Conservation (phyloP, 2,797 vertebrate species). For the Calcarius lapponicus region DNA sequence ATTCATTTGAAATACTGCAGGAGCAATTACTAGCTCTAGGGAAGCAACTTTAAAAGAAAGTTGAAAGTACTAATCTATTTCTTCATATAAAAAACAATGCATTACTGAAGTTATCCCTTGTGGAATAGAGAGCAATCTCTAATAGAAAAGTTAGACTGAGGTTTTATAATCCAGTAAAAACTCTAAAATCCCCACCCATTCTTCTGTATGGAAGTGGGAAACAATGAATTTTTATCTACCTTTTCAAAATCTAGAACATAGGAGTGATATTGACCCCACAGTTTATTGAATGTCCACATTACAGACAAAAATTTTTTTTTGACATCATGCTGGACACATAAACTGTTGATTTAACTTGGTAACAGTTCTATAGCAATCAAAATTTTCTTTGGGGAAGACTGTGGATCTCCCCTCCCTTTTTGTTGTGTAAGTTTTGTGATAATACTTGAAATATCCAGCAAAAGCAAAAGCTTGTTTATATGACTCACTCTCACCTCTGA, state of each 20-base stretch:
- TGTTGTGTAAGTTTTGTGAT: not conserved
- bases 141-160: conserved; percentile 55
- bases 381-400: not conserved
- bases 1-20: conserved; percentile 35
- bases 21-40: conserved; percentile 38
- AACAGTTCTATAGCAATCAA: not conserved
- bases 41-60: conserved; percentile 47
- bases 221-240: not conserved
- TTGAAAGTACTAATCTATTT: conserved; percentile 58
- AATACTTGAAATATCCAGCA: not conserved
- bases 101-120: conserved; percentile 43
- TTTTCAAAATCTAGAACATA: not conserved
- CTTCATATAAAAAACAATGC: conserved; percentile 53
- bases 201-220: not conserved
- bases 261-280: not conserved
- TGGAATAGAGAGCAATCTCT: conserved; percentile 34
- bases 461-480: not conserved
- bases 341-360: not conserved
- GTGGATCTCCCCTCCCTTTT: not conserved
- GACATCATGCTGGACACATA: not conserved
- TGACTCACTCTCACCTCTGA: not conserved
- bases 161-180: conserved; percentile 7
- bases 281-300: not conserved
- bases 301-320: not conserved
- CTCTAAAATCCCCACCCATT: not conserved